These are phyloP conservation scores for Drosophila picticornis DNA, from an alignment of 2,888 invertebrate species.

Conservation along the genomic window DNA sequence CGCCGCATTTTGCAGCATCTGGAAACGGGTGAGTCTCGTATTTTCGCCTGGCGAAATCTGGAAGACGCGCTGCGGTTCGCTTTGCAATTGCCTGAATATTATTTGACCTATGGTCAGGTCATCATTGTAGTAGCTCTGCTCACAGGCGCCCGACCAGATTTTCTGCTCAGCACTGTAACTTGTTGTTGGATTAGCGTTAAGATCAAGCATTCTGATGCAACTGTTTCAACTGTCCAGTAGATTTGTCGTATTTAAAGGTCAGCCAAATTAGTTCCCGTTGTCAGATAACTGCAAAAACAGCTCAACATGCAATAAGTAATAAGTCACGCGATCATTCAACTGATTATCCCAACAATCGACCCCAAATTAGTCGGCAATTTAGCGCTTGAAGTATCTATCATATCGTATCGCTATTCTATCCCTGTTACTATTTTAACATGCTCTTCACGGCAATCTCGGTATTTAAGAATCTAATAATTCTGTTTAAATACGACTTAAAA, in stretches of 20 bases:
- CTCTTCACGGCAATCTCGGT: not conserved
- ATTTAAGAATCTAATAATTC: no score
- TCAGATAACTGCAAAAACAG: conserved; percentile 13
- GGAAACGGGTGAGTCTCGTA: conserved; percentile 55
- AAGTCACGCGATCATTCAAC: conserved; percentile 37
- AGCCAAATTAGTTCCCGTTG: conserved; percentile 4
- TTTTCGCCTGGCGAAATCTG: conserved; percentile 73
- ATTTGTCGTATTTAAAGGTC: conserved; percentile 50
- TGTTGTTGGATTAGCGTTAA: conserved; percentile 52
- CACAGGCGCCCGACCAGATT: conserved; percentile 61
- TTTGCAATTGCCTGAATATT: conserved; percentile 63
- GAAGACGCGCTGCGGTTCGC: conserved; percentile 59
- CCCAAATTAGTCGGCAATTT: conserved; percentile 62
- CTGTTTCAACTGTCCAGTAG: conserved; percentile 19
- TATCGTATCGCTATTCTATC: not conserved
- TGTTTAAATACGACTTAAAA: no score
- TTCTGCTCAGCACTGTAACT: conserved; percentile 47
- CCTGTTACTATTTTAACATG: not conserved
- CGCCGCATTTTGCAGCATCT: conserved; percentile 65
- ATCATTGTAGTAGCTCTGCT: conserved; percentile 57
- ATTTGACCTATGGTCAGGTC: conserved; percentile 73
- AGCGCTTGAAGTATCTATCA: conserved; percentile 53
- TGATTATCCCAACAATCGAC: conserved; percentile 35
- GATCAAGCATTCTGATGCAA: conserved; percentile 54
- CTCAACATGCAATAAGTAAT: conserved; percentile 28